phyloP scores from a whole-genome alignment of 2,113 vertebrate genomes.

The Enhydra lutris region DNA sequence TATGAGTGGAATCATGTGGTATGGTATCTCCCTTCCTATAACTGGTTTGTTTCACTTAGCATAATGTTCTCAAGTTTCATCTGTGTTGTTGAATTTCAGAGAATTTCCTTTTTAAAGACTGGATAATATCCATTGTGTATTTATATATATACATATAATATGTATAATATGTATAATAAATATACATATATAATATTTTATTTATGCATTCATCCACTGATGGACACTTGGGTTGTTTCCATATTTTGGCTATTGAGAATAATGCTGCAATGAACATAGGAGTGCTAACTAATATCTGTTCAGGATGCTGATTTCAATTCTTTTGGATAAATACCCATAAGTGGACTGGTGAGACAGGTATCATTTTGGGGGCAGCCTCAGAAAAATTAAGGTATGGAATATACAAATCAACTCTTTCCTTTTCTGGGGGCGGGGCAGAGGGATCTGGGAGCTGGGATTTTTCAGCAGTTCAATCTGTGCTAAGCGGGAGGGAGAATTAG shows the following conservation, averaged over 20 bases:
- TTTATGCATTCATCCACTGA: not conserved
- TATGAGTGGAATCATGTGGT: not conserved
- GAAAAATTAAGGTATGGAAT: not conserved
- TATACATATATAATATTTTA: not conserved
- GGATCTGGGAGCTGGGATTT: not conserved
- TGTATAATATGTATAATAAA: no score
- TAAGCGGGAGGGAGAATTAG: not conserved
- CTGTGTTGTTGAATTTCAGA: not conserved
- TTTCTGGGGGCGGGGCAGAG: not conserved
- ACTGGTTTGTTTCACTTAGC: not conserved
- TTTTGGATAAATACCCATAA: not conserved
- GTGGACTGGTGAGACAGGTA: not conserved
- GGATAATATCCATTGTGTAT: not conserved
- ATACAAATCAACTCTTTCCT: not conserved
- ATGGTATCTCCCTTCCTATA: not conserved
- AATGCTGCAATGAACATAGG: not conserved
- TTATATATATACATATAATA: no score
- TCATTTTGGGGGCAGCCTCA: not conserved
- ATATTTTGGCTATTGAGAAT: not conserved
- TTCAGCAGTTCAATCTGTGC: not conserved
- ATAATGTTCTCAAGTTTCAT: not conserved
- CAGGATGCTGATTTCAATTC: not conserved
- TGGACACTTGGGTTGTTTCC: not conserved
- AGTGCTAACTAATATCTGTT: not conserved
- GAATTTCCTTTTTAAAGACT: not conserved